A percentile compares a stretch with the other conserved stretches of the same genome.
Evolutionary conservation across 2,113 vertebrate genomes (phyloP).

Genomic region (Sebastes schlegelii): DNA sequence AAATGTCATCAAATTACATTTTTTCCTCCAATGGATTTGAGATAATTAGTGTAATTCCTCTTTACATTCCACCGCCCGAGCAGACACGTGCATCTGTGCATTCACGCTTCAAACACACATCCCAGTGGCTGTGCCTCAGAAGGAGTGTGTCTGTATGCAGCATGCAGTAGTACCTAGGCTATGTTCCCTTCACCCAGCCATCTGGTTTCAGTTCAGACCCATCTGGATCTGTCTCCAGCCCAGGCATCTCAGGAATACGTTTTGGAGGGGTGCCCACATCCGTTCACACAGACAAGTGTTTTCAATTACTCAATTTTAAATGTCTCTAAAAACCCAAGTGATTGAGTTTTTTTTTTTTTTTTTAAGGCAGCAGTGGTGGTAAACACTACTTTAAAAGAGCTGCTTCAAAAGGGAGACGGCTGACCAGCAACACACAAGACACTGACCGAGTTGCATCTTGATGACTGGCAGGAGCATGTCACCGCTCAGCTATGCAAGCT

Average conservation of each 20-base stretch:
- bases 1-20: conserved; percentile 7
- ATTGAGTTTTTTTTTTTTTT: conserved; percentile 59
- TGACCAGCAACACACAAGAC: conserved; percentile 27
- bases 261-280: conserved; percentile 86
- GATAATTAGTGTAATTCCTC: conserved; percentile 23
- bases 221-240: conserved; percentile 86
- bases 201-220: conserved; percentile 87
- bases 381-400: conserved; percentile 41
- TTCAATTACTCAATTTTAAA: conserved; percentile 86
- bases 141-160: conserved; percentile 58
- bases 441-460: conserved; percentile 40
- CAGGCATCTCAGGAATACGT: conserved; percentile 87
- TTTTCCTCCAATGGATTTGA: conserved; percentile 5
- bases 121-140: conserved; percentile 35
- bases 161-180: conserved; percentile 64
- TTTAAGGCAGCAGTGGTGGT: conserved; percentile 42
- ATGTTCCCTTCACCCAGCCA: conserved; percentile 74
- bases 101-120: not conserved
- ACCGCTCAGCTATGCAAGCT: not conserved
- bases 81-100: conserved; percentile 13
- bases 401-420: conserved; percentile 47
- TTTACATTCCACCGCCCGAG: conserved; percentile 16
- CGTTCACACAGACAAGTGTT: conserved; percentile 86
- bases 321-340: conserved; percentile 76
- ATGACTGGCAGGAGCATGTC: conserved; percentile 28